Base-by-base conservation (phyloP, 2,888 invertebrate species). In the Caenorhabditis sp. region DNA sequence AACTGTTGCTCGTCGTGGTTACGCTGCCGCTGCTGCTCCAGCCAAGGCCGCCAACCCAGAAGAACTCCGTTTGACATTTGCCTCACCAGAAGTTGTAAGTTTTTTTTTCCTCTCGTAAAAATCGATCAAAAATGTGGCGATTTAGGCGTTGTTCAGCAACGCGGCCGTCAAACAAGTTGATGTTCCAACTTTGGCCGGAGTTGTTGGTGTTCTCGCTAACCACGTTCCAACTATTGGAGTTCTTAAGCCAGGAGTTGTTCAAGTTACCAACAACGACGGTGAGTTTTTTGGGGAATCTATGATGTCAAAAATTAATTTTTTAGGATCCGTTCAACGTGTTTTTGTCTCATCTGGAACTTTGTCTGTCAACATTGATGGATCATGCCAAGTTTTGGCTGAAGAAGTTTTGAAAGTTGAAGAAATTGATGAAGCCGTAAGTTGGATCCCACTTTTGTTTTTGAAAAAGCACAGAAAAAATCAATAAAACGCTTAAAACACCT, bases 211-310 rank as follows among this genome's bases (percentile, higher is more conserved):
- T 57, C 78, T 86, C 57, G 85, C 86, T 37, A 84, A 74, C 70
- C 86, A 86, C 81, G 86, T 86, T 53, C 86, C 86, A 61, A 86
- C 85, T 36, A 84, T 86, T 65, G 86, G 85, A 69, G 85, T 86
- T 54, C 71, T 86, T 49, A 86, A 86, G 79, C 86, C 86, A 58
- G 86, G 86, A 66, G 83, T 86, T 50, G 83, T 87, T 55, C 67
- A 80, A 26, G 85, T 86, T 58, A 83, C 81, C 59, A 81, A 83
- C 43, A 57, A 64, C 14, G 85, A 86, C 24, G 85, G 85, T 85
- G 58, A 24, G 24, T 66, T 66, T 51, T 3, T 3, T 37, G 1
- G 8, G 24, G 58, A 8, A 21, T 21, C 17, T 14, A 23, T 14
- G 10, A 26, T 51, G 3, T 21, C 21, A 31, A 31, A 31, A 31